Base-by-base conservation (phyloP, 1,140 invertebrate genomes). In the Drosophila subpulchrella region DNA sequence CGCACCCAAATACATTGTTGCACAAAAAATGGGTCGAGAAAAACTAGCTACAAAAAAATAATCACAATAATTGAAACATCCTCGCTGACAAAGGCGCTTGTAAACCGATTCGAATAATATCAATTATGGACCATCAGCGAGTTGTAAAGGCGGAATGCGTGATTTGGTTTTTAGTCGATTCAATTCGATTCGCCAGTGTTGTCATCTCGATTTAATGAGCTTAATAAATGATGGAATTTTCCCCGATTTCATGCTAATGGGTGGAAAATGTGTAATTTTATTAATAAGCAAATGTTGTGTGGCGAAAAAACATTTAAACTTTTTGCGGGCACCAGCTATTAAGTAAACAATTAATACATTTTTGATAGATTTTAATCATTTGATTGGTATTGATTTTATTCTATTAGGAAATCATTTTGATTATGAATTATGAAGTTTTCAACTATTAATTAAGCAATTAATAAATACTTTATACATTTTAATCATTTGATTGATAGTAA, bases 1-100 rank as follows among this genome's bases (percentile, higher is more conserved):
- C 70, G 34, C 83, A 88, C 6, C 55, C 61, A 34, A 55, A 71
- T 77, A 62, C 50, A 71, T 70, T 57, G 51, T 62, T 51, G 48
- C 27, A 11, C 30, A 41, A 44, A 44, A 75, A 46, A 12, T 1
- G 10, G 11, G 12, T 20, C 20, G 15, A 7, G 41, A 38, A 17
- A 34, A 54, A 41, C 27, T 39, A 39, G 56, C 12, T 30, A 39
- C 32, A 54, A 41, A 48, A 47, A 50, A 11, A 48, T 15, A 42
- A 56, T 58, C n/a, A n/a, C 20, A 38, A 50, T 71, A 71, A 71
- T 58, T 58, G 38, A 71, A 72, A 72, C 44, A 58, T 50, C 2
- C 30, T 34, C 54, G 68, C 53, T 71, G 44, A 48, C 66, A 66
- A 66, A 66, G 36, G 56, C 27, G 27, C 17, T 55, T 63, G 60